These are phyloP conservation scores for Diadema setosum DNA, from an alignment of 35 echinoderm and acorn worm species.

Conservation along the genomic window DNA sequence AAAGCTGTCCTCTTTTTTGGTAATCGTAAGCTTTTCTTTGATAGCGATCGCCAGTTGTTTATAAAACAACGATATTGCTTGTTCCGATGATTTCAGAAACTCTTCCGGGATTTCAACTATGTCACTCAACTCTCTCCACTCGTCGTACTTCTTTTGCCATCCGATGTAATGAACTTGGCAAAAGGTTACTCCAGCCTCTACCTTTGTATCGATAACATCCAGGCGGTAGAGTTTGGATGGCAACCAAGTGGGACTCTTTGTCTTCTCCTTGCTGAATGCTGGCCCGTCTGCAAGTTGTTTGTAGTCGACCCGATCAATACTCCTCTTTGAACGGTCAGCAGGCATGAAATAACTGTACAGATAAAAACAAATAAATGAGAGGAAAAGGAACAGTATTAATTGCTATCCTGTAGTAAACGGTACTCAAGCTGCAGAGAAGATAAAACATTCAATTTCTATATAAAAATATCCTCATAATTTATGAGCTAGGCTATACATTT, in stretches of 20 bases:
- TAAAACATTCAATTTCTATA: no score
- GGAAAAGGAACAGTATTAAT: no score
- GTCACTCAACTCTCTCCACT: conserved; percentile 28
- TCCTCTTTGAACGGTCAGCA: background rate
- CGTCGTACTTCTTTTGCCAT: conserved; percentile 36
- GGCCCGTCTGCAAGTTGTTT: conserved; percentile 20
- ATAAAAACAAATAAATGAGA: no score
- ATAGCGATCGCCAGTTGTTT: background rate
- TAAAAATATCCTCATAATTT: no score
- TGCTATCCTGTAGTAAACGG: no score
- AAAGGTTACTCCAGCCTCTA: background rate
- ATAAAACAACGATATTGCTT: background rate
- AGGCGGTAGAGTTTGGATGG: conserved; percentile 1
- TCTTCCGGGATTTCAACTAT: conserved; percentile 34
- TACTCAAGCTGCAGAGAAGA: no score
- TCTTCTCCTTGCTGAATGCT: background rate
- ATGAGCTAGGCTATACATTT: no score
- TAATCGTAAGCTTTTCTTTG: background rate
- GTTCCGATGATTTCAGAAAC: background rate
- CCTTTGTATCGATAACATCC: conserved; percentile 11
- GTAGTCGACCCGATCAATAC: background rate
- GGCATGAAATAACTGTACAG: no score
- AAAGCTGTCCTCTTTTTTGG: background rate
- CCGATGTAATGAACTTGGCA: conserved; percentile 16
- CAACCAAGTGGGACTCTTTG: background rate